These are phyloP conservation scores for Heliconius congener DNA, from an alignment of 1,140 invertebrate genomes.

Conservation along the genomic window DNA sequence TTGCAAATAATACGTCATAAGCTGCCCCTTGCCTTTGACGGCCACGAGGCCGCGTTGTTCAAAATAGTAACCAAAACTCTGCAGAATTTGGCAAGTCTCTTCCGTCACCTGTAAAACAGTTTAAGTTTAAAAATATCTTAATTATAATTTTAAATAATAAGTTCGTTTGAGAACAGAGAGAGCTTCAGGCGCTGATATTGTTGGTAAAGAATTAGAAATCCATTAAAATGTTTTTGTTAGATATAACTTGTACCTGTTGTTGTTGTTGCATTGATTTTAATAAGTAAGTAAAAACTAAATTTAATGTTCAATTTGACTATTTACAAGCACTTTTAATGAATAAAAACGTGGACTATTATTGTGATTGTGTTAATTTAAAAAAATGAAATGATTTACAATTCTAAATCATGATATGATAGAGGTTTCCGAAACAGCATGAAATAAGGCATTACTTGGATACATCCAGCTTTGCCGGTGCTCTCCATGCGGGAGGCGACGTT, in stretches of 20 bases:
- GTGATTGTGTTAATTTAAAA: too few species aligned
- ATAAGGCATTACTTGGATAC: slow-evolving; percentile 89
- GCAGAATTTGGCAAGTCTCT: slow-evolving; percentile 93
- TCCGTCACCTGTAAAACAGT: slow-evolving; percentile 90
- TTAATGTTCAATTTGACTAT: too few species aligned
- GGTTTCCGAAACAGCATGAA: neutral
- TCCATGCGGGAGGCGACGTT: slow-evolving; percentile 98
- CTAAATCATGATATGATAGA: neutral
- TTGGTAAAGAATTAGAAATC: too few species aligned
- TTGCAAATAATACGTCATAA: slow-evolving; percentile 96
- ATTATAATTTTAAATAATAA: neutral
- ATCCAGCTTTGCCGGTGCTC: slow-evolving; percentile 96
- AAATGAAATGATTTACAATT: neutral
- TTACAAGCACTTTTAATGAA: too few species aligned
- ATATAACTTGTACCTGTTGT: too few species aligned
- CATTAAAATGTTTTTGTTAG: too few species aligned
- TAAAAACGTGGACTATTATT: neutral
- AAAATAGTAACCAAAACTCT: slow-evolving; percentile 94
- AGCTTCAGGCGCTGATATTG: too few species aligned
- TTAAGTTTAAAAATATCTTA: neutral
- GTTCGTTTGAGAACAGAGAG: neutral
- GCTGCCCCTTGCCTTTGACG: slow-evolving; percentile 97
- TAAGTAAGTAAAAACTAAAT: too few species aligned
- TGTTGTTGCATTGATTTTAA: too few species aligned
- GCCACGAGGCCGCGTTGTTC: slow-evolving; percentile 94